Evolutionary conservation across 2,888 invertebrate genomes (phyloP), one percentile per base, ranked within the genome.

Genomic region (Himalopsyche kuldschensis): DNA sequence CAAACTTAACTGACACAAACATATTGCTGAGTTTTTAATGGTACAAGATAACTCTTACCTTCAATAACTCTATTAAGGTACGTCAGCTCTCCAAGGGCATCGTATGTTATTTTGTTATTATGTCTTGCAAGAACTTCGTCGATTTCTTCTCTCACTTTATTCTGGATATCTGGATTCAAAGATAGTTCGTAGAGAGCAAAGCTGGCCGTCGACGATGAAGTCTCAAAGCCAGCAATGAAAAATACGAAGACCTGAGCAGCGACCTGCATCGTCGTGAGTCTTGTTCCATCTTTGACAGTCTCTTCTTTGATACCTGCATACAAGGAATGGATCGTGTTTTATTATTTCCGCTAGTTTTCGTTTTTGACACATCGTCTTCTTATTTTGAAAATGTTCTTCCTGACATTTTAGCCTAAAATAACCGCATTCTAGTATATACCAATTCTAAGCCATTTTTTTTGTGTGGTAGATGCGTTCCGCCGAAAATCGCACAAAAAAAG

Each of bases 241-340:
- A 94, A 93, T 0, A 92, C 87, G 46, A 92, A 90, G 4, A 92
- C 91, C 82, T 94, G 93, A 0, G 93, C 90, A 0, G 91, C 89
- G 5, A 94, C 86, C 48, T 93, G 87, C 3, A 91, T 89, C 15
- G 92, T 87, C 0, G 90, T 88, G 0, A 93, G 87, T 2, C 89
- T 35, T 4, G 31, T 41, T 75, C 76, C 82, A 80, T 84, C 81
- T 30, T 80, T 80, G 6, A 30, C 47, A 2, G 27, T 17, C 3
- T n/a, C 20, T 0, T 41, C 80, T 48, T 63, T 24, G 55, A 8
- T 55, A 20, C 20, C 55, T 55, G 55, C n/a, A n/a, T n/a, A n/a
- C n/a, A n/a, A n/a, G n/a, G n/a, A n/a, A n/a, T n/a, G n/a, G n/a
- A n/a, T n/a, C n/a, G n/a, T n/a, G n/a, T n/a, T n/a, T n/a, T n/a